A percentile compares a stretch with the other conserved stretches of the same genome.
phyloP scores from a whole-genome alignment of 1,140 invertebrate genomes.

The Psix sp. region DNA sequence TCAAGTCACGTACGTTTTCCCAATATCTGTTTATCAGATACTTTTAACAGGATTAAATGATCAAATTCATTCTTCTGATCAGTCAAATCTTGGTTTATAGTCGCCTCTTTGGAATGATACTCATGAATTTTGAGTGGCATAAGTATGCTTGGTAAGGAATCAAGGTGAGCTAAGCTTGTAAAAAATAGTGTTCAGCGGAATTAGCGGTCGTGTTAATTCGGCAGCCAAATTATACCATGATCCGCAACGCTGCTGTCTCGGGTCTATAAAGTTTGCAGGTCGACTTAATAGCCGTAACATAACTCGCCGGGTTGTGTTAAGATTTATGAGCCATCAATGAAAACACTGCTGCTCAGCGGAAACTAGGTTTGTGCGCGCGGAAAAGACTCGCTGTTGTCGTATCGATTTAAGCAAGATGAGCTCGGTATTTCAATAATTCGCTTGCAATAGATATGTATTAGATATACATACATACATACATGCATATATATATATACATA shows the following conservation, averaged over 20 bases:
- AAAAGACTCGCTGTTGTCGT: slow-evolving; percentile 44
- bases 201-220: slow-evolving; percentile 41
- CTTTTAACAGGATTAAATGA: slow-evolving; percentile 15
- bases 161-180: slow-evolving; percentile 16
- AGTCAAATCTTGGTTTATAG: slow-evolving; percentile 32
- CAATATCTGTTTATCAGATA: slow-evolving; percentile 16
- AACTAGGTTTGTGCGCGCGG: slow-evolving; percentile 52
- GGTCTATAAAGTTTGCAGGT: slow-evolving; percentile 25
- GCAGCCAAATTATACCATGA: slow-evolving; percentile 43
- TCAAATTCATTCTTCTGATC: slow-evolving; percentile 29
- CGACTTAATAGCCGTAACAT: slow-evolving; percentile 45
- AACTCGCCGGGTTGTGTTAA: slow-evolving; percentile 55
- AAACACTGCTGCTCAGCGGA: slow-evolving; percentile 54
- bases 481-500: too few species aligned
- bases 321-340: slow-evolving; percentile 61
- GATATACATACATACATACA: slow-evolving; percentile 27
- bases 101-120: slow-evolving; percentile 17
- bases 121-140: slow-evolving; percentile 40
- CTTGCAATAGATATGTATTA: too few species aligned
- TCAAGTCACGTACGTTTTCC: background rate
- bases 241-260: slow-evolving; percentile 12
- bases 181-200: slow-evolving; percentile 22
- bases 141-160: slow-evolving; percentile 14
- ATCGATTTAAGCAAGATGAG: slow-evolving; percentile 61
- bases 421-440: slow-evolving; percentile 61